These are phyloP conservation scores for Drosophila mojavensis DNA, from an alignment of 1,140 invertebrate genomes.

Conservation along the genomic window DNA sequence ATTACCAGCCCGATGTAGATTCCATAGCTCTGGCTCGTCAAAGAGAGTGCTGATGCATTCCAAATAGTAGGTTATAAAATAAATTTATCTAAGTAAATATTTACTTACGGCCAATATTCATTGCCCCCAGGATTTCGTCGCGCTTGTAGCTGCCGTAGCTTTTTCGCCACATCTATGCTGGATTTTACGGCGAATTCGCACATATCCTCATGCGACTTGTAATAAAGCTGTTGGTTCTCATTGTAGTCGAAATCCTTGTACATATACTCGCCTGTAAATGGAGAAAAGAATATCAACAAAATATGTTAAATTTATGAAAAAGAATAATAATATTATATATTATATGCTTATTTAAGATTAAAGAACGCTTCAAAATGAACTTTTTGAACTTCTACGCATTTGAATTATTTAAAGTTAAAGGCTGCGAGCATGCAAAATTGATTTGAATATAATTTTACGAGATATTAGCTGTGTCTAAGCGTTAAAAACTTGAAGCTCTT, in stretches of 20 bases:
- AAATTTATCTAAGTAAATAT: background rate
- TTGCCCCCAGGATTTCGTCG: conserved; percentile 87
- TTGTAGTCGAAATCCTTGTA: conserved; percentile 45
- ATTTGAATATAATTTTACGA: background rate
- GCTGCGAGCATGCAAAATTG: background rate
- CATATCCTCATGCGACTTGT: conserved; percentile 69
- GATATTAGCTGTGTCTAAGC: no score
- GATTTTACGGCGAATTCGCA: conserved; percentile 84
- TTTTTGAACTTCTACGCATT: background rate
- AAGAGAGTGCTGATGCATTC: conserved; percentile 41
- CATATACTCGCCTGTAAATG: conserved; percentile 44
- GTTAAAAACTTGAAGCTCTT: no score
- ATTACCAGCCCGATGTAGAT: conserved; percentile 89
- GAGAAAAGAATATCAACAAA: conserved; percentile 1
- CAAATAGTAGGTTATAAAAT: background rate
- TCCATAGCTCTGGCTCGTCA: conserved; percentile 43
- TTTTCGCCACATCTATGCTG: conserved; percentile 89
- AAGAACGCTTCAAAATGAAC: background rate
- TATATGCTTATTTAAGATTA: background rate
- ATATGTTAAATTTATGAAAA: no score
- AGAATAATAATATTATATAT: no score
- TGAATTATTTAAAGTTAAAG: conserved; percentile 2
- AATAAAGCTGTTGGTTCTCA: conserved; percentile 39
- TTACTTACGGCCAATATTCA: conserved; percentile 87
- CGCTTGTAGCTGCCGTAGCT: conserved; percentile 89